Evolutionary conservation across 2,888 invertebrate genomes (phyloP).

Genomic region (Fragum whitleyi): DNA sequence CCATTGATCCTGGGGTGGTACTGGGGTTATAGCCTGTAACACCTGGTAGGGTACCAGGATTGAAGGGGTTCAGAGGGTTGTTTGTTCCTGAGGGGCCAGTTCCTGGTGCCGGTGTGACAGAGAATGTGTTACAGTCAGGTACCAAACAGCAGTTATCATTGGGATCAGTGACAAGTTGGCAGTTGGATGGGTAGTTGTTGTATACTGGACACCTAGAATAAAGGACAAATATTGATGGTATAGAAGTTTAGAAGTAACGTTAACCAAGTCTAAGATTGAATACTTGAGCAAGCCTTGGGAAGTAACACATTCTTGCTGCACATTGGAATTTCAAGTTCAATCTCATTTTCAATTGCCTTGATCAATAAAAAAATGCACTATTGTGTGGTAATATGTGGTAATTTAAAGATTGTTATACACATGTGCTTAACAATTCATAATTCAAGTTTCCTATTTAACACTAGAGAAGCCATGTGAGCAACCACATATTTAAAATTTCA

Average conservation of each 20-base stretch:
- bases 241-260: not conserved
- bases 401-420: too few relatives aligned
- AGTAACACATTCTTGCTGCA: too few relatives aligned
- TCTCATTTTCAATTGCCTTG: too few relatives aligned
- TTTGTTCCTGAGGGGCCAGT: slow-evolving; percentile 46
- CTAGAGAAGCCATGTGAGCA: too few relatives aligned
- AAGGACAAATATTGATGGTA: not conserved
- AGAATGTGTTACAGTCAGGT: slow-evolving; percentile 70
- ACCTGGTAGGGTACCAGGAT: slow-evolving; percentile 49
- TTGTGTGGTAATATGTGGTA: too few relatives aligned
- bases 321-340: too few relatives aligned
- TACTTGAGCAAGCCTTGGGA: too few relatives aligned
- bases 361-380: too few relatives aligned
- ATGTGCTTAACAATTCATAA: too few relatives aligned
- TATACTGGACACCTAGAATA: slow-evolving; percentile 71
- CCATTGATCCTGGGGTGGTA: slow-evolving; percentile 45
- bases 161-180: slow-evolving; percentile 72
- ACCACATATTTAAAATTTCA: too few relatives aligned
- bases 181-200: slow-evolving; percentile 66
- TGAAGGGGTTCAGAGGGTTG: slow-evolving; percentile 46
- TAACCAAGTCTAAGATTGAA: too few relatives aligned
- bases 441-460: too few relatives aligned
- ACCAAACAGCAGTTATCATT: slow-evolving; percentile 74
- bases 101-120: slow-evolving; percentile 46
- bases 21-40: slow-evolving; percentile 41